These are phyloP conservation scores for Brachypalpus laphriformis DNA, from an alignment of 2,888 invertebrate genomes.

Conservation along the genomic window DNA sequence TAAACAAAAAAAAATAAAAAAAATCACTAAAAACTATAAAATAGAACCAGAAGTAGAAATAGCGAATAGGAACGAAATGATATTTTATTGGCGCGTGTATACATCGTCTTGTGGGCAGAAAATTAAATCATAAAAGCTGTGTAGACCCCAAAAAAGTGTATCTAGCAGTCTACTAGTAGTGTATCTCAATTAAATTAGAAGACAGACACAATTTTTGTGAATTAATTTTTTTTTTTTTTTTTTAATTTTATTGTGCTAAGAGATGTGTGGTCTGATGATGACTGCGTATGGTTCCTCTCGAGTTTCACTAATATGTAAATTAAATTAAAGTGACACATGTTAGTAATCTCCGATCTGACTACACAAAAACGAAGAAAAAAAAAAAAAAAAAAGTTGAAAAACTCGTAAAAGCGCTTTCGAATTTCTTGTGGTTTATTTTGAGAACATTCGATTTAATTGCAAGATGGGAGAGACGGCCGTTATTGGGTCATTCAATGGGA, in stretches of 20 bases:
- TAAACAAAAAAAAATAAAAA: no score
- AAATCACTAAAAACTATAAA: slow-evolving; percentile 18
- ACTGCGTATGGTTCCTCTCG: not conserved
- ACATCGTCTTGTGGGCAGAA: slow-evolving; percentile 37
- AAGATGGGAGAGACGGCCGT: not conserved
- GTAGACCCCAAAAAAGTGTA: not conserved
- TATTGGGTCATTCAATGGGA: not conserved
- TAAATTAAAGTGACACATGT: slow-evolving; percentile 61
- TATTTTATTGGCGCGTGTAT: slow-evolving; percentile 34
- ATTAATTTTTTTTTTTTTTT: slow-evolving; percentile 11
- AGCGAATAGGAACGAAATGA: not conserved
- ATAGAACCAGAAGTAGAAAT: slow-evolving; percentile 32
- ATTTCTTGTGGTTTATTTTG: slow-evolving; percentile 22
- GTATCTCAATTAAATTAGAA: slow-evolving; percentile 51
- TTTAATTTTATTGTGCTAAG: slow-evolving; percentile 22
- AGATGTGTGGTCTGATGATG: slow-evolving; percentile 20
- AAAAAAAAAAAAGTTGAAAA: slow-evolving; percentile 50
- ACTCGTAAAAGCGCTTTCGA: slow-evolving; percentile 63
- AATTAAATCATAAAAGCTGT: slow-evolving; percentile 49
- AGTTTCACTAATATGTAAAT: slow-evolving; percentile 50
- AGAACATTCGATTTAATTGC: not conserved
- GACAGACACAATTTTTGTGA: slow-evolving; percentile 19
- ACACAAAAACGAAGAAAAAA: not conserved
- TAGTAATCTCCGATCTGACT: slow-evolving; percentile 26
- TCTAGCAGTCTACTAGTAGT: not conserved